Evolutionary conservation across 2,888 invertebrate genomes (phyloP).

Genomic region (Lagria hirta): DNA sequence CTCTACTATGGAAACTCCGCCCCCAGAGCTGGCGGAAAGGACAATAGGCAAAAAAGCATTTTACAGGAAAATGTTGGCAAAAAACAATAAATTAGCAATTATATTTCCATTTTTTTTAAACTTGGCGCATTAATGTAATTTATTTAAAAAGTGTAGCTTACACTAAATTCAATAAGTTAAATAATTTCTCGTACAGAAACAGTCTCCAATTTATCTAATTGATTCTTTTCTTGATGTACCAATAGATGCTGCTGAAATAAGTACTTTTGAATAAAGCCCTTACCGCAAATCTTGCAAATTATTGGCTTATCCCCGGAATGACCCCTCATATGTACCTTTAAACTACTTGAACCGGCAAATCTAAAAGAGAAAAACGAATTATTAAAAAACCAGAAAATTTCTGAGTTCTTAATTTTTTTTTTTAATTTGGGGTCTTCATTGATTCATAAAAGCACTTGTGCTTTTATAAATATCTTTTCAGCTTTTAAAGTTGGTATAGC

Average conservation of each 20-base stretch:
- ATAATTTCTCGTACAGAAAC: constrained; percentile 50
- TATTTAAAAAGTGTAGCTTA: constrained; percentile 4
- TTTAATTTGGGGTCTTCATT: too few relatives aligned
- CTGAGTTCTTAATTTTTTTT: background rate
- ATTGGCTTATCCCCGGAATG: constrained; percentile 48
- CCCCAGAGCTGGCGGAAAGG: too few relatives aligned
- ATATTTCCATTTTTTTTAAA: too few relatives aligned
- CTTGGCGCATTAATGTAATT: too few relatives aligned
- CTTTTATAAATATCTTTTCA: too few relatives aligned
- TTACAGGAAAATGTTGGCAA: too few relatives aligned
- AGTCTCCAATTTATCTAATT: constrained; percentile 44
- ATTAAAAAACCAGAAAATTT: constrained; percentile 7
- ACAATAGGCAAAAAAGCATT: too few relatives aligned
- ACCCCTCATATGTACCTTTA: constrained; percentile 49
- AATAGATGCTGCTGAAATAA: constrained; percentile 45
- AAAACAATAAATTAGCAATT: too few relatives aligned
- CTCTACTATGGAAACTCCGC: too few relatives aligned
- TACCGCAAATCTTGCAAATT: constrained; percentile 49
- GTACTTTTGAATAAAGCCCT: constrained; percentile 44
- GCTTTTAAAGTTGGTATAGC: too few relatives aligned
- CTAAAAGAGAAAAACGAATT: constrained; percentile 34
- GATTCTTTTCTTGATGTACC: too few relatives aligned
- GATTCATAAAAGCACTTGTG: too few relatives aligned
- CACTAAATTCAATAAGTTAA: constrained; percentile 48
- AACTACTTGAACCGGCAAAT: constrained; percentile 49